Evolutionary conservation across 35 echinoderm and acorn worm genomes (phyloP), one percentile per base, ranked within the genome.

Genomic region (Hemicentrotus pulcherrimus): DNA sequence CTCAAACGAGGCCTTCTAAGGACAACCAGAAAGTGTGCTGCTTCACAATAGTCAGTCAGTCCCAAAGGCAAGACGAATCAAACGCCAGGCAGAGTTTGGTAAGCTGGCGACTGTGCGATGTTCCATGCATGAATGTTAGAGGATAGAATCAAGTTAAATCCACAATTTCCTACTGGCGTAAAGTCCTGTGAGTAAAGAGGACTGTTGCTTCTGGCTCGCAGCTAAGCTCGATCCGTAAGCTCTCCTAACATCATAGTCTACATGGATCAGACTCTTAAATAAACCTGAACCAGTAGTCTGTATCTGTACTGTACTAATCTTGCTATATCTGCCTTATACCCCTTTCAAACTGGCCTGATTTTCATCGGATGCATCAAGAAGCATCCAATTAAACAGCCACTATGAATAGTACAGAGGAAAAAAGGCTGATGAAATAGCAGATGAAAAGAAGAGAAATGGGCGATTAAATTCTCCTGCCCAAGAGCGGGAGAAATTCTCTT

Each of bases 81-180:
- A 55, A 55, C 8, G 65, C 65, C 22, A n/a, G 6, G 24, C 19
- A 5, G 61, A 78, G 65, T n/a, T 28, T 78, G 28, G 65, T 22
- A 78, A 78, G 65, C 65, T n/a, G 28, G 65, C 5, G 65, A 78
- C 65, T 78, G 22, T 78, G 65, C 65, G 65, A 78, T 78, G 65
- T 78, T 28, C 65, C 65, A 78, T 78, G 65, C 65, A 78, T 22
- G 24, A 78, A 78, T 78, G 65, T 78, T 0, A 8, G 28, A 8
- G 65, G 65, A 78, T n/a, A 28, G 65, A 78, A 78, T 78, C 65
- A 78, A 78, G 65, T 78, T 28, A 78, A 78, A 78, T 78, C 65
- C 65, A 78, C 65, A 78, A 78, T 78, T 78, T 78, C 65, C 65
- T 78, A 78, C 65, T 78, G 65, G 65, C 24, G 28, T 78, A 78